A percentile compares a stretch with the other conserved stretches of the same genome.
Evolutionary conservation across 1,140 invertebrate genomes (phyloP).

Genomic region (Lineus longissimus): DNA sequence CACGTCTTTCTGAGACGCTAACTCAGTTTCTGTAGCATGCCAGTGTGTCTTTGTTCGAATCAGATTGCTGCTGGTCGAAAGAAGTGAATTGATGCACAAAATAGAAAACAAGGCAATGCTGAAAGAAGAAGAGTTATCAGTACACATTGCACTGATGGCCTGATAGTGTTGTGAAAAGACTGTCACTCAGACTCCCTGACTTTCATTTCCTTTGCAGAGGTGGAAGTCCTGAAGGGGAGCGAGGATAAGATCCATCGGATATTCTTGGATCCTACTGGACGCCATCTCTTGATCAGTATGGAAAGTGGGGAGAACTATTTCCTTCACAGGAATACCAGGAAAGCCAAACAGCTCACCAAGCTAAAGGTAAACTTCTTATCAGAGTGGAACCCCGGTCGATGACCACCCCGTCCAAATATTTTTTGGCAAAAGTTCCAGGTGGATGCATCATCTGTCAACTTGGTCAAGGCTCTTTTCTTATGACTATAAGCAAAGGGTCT

Average conservation of each 20-base stretch:
- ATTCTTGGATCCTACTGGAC: slow-evolving; percentile 81
- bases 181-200: background rate
- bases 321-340: slow-evolving; percentile 64
- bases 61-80: no score
- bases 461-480: background rate
- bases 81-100: no score
- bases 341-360: slow-evolving; percentile 60
- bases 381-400: background rate
- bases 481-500: background rate
- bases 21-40: no score
- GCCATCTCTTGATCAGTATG: slow-evolving; percentile 77
- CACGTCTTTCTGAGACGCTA: no score
- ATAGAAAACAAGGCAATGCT: no score
- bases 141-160: no score
- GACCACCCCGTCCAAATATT: background rate
- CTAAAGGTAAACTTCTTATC: slow-evolving; percentile 43
- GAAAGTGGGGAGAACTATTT: slow-evolving; percentile 74
- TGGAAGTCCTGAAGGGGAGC: slow-evolving; percentile 40
- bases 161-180: no score
- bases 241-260: slow-evolving; percentile 64
- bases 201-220: slow-evolving; percentile 29
- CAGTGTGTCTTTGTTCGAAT: no score
- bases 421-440: background rate
- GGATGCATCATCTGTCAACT: background rate
- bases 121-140: no score